Evolutionary conservation across 2,797 vertebrate species (phyloP), one percentile per base, ranked within the genome.

Genomic region (Callimico goeldii): DNA sequence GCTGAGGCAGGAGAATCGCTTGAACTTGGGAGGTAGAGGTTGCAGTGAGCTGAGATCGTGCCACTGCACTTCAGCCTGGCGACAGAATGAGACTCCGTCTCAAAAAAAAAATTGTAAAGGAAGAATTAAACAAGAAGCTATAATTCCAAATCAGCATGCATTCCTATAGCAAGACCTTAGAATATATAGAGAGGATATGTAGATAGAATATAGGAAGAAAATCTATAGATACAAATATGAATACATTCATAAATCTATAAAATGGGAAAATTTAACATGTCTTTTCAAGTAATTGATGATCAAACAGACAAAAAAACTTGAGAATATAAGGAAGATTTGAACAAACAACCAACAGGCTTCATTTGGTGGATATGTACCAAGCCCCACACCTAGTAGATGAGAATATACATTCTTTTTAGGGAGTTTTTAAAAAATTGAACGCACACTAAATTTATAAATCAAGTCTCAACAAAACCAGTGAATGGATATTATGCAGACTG

Each of bases 391-490:
- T 92, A 84, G 50, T n/a, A 67, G 41, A 55, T 94, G 50, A 95
- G 48, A 64, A 57, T 80, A 52, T 39, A 80, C 28, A 64, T 91
- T 90, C 33, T 87, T 85, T 76, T 93, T 79, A 91, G 83, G 41
- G 36, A 81, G 52, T 43, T 95, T 70, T 19, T 0, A 6, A 86
- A 96, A 94, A 91, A 72, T 15, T 88, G 30, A 92, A 58, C 12
- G 84, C 8, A 57, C 84, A 67, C 58, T 75, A 55, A 97, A 83
- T 95, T 93, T 15, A 70, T 83, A 67, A 76, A 72, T 15, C 72
- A 95, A 83, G 26, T 88, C 72, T 92, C 19, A 75, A 83, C 64
- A 82, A 88, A 95, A 92, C 39, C 52, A 96, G 10, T 88, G 33
- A 81, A 57, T 85, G 14, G 10, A 10, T 89, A 33, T 88, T 72